Evolutionary conservation across 2,113 vertebrate genomes (phyloP), one percentile per base, ranked within the genome.

Genomic region (Tenebrosternarchus preto): DNA sequence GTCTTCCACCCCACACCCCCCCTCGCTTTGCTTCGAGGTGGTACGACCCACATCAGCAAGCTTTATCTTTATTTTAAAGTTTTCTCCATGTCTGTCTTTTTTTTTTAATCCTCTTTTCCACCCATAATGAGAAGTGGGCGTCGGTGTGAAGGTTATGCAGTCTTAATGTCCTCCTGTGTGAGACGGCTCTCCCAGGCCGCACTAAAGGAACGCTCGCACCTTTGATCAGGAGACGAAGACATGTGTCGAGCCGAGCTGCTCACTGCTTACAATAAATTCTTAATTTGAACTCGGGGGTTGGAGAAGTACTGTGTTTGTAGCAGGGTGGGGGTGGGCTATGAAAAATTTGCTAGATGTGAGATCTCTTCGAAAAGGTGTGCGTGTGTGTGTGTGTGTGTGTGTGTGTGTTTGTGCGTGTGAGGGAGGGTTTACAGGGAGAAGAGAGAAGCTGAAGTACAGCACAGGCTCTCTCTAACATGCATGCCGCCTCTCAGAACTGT

Each of bases 191-290:
- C 87, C 83, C 90, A 87, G 86, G 88, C 90, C 92, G 89, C 90
- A 90, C 91, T 92, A 92, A 92, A 90, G 88, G 86, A 90, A 88
- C 75, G 66, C 25, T n/a, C 86, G 84, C 89, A 92, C 91, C 91
- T 93, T 93, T 93, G 92, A 93, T 93, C 91, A 93, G 81, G 88
- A 89, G 85, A 73, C 24, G 87, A 86, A 90, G 88, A 92, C 91
- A 93, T 86, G 89, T 93, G 91, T 92, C 90, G 88, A 90, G 89
- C 88, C 88, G 92, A 92, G 92, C 90, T 82, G 86, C 89, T 91
- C 78, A 89, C 91, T 92, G 90, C 89, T 92, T 90, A 89, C 89
- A 92, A 93, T 93, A 92, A 92, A 93, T 93, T 92, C 91, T 93
- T 93, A 92, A 92, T 92, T 92, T 56, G 83, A 91, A 89, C 86